phyloP scores from a whole-genome alignment of 2,797 vertebrate genomes.

The Garrulus glandarius region DNA sequence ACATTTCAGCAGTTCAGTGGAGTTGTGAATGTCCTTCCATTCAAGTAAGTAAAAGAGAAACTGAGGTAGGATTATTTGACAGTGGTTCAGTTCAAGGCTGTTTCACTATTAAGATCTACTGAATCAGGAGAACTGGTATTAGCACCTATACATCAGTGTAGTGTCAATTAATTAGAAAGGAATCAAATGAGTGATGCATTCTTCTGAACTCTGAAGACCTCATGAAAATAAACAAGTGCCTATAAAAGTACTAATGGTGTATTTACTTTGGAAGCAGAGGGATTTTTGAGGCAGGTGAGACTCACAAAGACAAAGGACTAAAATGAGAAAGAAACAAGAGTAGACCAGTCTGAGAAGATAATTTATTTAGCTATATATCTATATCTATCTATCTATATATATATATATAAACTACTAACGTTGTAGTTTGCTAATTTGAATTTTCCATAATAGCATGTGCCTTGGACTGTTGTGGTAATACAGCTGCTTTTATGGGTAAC shows the following conservation, averaged over 20 bases:
- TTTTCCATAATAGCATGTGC: background rate
- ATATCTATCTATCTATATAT: background rate
- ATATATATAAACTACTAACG: background rate
- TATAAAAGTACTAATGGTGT: background rate
- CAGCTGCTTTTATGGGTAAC: background rate
- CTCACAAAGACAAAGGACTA: fast-evolving
- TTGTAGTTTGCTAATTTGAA: background rate
- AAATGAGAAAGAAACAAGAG: background rate
- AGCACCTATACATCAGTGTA: background rate
- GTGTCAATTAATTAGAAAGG: background rate
- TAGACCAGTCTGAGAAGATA: background rate
- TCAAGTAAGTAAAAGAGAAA: background rate
- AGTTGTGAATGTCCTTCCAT: background rate
- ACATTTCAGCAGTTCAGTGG: background rate
- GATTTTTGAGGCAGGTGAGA: background rate
- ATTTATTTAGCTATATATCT: background rate
- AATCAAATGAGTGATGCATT: background rate
- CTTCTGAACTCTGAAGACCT: background rate
- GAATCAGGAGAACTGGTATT: background rate
- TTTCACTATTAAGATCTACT: background rate
- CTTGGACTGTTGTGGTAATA: background rate
- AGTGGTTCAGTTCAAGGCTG: background rate
- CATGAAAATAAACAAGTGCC: fast-evolving
- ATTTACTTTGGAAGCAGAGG: background rate
- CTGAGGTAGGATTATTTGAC: background rate